Evolutionary conservation across 2,888 invertebrate species (phyloP).

Genomic region (Sylvicola cinctus): DNA sequence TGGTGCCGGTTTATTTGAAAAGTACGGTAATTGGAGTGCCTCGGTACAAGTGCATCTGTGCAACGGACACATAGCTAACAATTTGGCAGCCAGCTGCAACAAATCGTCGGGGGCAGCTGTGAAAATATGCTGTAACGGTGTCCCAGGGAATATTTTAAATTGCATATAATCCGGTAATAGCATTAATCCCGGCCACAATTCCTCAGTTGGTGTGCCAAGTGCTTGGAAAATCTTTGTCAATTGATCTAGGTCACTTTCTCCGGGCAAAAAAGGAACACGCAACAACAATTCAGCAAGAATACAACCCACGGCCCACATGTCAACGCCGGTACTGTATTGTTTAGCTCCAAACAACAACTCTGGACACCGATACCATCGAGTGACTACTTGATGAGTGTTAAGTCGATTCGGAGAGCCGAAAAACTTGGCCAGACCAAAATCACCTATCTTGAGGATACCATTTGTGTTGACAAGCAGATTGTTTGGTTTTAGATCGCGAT

Average conservation of each 20-base stretch:
- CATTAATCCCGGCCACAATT: slow-evolving; percentile 74
- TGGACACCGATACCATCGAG: slow-evolving; percentile 82
- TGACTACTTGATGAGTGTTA: slow-evolving; percentile 96
- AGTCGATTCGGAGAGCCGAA: slow-evolving; percentile 91
- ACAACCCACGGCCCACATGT: slow-evolving; percentile 98
- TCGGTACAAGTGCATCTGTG: slow-evolving; percentile 62
- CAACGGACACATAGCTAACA: slow-evolving; percentile 66
- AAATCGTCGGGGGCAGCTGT: slow-evolving; percentile 89
- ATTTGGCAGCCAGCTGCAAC: slow-evolving; percentile 52
- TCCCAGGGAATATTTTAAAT: slow-evolving; percentile 70
- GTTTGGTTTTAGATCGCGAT: slow-evolving; percentile 97
- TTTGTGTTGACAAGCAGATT: slow-evolving; percentile 85
- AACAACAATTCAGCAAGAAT: slow-evolving; percentile 86
- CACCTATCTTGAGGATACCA: slow-evolving; percentile 91
- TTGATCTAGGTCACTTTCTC: slow-evolving; percentile 94
- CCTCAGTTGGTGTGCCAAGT: slow-evolving; percentile 81
- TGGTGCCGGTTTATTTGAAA: slow-evolving; percentile 77
- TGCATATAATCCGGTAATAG: slow-evolving; percentile 77
- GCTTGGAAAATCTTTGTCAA: slow-evolving; percentile 87
- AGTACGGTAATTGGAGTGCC: slow-evolving; percentile 76
- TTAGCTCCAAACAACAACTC: slow-evolving; percentile 90
- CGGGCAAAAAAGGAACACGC: slow-evolving; percentile 85
- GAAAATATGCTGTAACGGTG: slow-evolving; percentile 78
- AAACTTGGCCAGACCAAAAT: slow-evolving; percentile 95
- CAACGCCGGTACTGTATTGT: slow-evolving; percentile 87